These are phyloP conservation scores for Erebia ligea DNA, from an alignment of 2,888 invertebrate species.

Conservation along the genomic window DNA sequence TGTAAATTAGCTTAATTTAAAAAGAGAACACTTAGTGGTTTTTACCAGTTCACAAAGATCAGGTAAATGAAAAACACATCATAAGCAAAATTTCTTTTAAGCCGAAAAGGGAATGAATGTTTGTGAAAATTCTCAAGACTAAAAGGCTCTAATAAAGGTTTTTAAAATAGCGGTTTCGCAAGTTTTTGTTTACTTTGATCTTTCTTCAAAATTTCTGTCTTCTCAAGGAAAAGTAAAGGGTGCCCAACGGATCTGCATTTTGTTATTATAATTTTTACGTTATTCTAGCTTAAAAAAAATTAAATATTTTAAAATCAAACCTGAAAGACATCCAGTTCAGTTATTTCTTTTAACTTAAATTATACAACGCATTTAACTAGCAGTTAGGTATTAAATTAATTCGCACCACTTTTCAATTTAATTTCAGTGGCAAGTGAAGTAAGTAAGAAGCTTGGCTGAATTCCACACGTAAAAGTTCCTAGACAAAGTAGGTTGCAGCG, in stretches of 20 bases:
- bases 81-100: not conserved
- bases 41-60: not conserved
- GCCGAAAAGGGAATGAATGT: not conserved
- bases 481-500: conserved; percentile 55
- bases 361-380: not conserved
- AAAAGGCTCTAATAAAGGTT: not conserved
- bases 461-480: conserved; percentile 55
- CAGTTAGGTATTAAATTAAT: no score
- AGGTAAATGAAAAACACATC: not conserved
- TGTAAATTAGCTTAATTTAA: not conserved
- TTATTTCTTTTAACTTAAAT: not conserved
- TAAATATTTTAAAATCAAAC: not conserved
- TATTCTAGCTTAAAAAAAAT: no score
- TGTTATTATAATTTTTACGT: not conserved
- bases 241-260: not conserved
- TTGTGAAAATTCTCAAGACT: not conserved
- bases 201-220: not conserved
- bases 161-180: not conserved
- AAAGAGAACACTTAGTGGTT: not conserved
- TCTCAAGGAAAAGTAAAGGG: not conserved
- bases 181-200: not conserved
- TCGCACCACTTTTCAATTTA: conserved; percentile 32
- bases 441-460: conserved; percentile 42
- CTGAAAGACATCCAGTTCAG: not conserved
- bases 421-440: conserved; percentile 41